Percentiles rank a stretch among this genome's conserved stretches.
Conservation (phyloP, 2,888 invertebrate species). For the Dasysyrphus tricinctus region DNA sequence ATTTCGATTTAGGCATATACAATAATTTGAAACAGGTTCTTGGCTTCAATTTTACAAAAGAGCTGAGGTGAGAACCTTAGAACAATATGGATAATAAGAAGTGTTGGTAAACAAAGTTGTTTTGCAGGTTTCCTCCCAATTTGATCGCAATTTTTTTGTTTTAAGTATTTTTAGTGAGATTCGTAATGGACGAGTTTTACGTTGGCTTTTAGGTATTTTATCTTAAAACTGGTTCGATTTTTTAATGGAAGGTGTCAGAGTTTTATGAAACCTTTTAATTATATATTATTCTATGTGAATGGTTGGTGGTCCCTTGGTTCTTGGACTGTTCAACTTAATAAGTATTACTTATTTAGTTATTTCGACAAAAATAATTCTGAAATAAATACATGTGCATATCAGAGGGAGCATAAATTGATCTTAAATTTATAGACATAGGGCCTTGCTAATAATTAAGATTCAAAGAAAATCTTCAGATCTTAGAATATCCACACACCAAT, state of each 20-base stretch:
- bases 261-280: neutral
- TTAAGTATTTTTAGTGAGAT: neutral
- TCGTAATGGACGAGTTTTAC: slow-evolving; percentile 7
- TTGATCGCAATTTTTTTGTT: slow-evolving; percentile 3
- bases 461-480: too few species aligned
- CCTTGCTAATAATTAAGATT: too few species aligned
- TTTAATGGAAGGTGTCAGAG: neutral
- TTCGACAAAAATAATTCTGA: too few species aligned
- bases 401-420: too few species aligned
- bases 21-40: slow-evolving; percentile 19
- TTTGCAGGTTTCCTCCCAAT: slow-evolving; percentile 30
- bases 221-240: neutral
- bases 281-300: neutral
- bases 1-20: neutral
- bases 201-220: neutral
- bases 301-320: neutral
- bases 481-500: too few species aligned
- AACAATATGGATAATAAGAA: slow-evolving; percentile 9
- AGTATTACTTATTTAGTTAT: too few species aligned
- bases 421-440: too few species aligned
- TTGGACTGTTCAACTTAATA: neutral
- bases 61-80: slow-evolving; percentile 9
- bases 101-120: slow-evolving; percentile 37
- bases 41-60: neutral
- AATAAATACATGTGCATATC: too few species aligned